phyloP scores from a whole-genome alignment of 1,140 invertebrate genomes.

The Ceratoteleas bidentatus region DNA sequence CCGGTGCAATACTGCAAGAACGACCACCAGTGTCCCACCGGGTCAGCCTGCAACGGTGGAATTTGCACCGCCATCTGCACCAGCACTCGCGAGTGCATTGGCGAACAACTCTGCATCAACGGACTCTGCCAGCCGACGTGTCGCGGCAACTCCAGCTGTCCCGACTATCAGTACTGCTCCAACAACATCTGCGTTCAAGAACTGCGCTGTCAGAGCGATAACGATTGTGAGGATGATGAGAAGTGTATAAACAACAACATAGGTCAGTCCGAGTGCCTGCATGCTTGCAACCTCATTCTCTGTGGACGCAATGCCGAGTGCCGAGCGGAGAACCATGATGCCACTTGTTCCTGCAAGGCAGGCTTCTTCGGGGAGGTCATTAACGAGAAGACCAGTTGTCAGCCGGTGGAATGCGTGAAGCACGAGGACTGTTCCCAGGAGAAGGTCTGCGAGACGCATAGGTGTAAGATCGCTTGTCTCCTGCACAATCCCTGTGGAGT shows the following conservation, averaged over 20 bases:
- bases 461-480: conserved; percentile 92
- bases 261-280: conserved; percentile 87
- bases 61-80: conserved; percentile 89
- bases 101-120: conserved; percentile 90
- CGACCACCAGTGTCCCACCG: conserved; percentile 89
- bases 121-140: conserved; percentile 91
- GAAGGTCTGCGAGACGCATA: conserved; percentile 89
- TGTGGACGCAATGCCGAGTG: conserved; percentile 93
- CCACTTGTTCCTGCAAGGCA: conserved; percentile 88
- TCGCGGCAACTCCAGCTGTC: conserved; percentile 88
- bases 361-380: conserved; percentile 91
- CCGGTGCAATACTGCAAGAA: conserved; percentile 89
- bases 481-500: conserved; percentile 89
- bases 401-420: conserved; percentile 87
- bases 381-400: conserved; percentile 87
- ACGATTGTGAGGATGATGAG: conserved; percentile 86
- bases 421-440: conserved; percentile 89
- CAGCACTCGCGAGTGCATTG: conserved; percentile 89
- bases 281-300: conserved; percentile 86
- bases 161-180: conserved; percentile 89
- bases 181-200: conserved; percentile 92
- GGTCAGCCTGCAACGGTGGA: conserved; percentile 90
- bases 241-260: conserved; percentile 86
- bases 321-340: conserved; percentile 85
- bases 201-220: conserved; percentile 85